Evolutionary conservation across 2,113 vertebrate genomes (phyloP).

Genomic region (Lepisosteus osseus): DNA sequence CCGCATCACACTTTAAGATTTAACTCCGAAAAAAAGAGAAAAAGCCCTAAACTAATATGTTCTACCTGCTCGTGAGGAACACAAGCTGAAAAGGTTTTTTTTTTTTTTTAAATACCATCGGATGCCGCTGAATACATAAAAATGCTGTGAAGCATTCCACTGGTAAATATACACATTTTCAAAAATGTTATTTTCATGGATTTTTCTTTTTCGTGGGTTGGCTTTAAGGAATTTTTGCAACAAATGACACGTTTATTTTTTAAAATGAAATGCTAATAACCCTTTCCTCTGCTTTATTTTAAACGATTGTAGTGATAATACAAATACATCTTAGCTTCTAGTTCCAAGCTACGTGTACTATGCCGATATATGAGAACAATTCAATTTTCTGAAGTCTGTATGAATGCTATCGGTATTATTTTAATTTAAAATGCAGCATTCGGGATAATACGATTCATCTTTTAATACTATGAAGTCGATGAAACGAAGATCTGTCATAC

Average conservation of each 20-base stretch:
- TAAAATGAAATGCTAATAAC: conserved; percentile 19
- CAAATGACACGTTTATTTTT: conserved; percentile 17
- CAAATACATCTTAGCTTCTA: conserved; percentile 33
- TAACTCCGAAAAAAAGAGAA: neutral
- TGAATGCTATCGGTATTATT: conserved; percentile 46
- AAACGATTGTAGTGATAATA: conserved; percentile 37
- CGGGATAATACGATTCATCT: conserved; percentile 26
- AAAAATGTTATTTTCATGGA: conserved; percentile 28
- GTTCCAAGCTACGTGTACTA: conserved; percentile 47
- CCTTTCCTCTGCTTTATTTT: conserved; percentile 25
- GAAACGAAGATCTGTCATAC: conserved; percentile 39
- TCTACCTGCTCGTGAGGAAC: conserved; percentile 24
- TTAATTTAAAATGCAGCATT: conserved; percentile 44
- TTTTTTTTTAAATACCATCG: conserved; percentile 34
- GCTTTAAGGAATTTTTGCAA: conserved; percentile 34
- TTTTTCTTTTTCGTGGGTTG: conserved; percentile 39
- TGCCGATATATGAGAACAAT: conserved; percentile 48
- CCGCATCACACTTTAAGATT: neutral
- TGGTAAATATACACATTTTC: conserved; percentile 37
- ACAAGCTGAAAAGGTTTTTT: conserved; percentile 22
- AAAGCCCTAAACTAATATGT: too few species aligned
- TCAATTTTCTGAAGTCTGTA: conserved; percentile 46
- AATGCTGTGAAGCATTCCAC: conserved; percentile 32
- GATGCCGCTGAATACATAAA: conserved; percentile 22
- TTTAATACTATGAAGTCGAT: conserved; percentile 39